phyloP scores from a whole-genome alignment of 2,113 vertebrate genomes.

The Chelonoidis abingdonii region DNA sequence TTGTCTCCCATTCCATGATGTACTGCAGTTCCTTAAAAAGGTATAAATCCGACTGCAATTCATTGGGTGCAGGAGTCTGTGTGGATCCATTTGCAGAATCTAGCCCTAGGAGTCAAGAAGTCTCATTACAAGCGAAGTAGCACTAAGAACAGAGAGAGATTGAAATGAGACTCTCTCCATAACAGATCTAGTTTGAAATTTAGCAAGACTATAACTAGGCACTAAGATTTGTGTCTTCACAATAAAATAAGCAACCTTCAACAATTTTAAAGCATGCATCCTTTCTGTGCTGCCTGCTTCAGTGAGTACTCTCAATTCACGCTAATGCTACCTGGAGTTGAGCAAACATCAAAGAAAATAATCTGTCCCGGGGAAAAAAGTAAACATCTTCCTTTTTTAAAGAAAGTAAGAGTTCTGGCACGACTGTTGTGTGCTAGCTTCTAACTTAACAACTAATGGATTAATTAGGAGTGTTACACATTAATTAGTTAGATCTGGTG shows the following conservation, averaged over 20 bases:
- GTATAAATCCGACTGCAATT: background rate
- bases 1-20: accelerated
- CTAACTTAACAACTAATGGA: background rate
- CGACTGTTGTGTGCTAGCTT: background rate
- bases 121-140: background rate
- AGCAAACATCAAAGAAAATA: background rate
- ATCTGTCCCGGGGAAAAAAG: background rate
- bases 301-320: constrained; percentile 14
- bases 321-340: background rate
- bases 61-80: background rate
- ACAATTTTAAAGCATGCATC: constrained; percentile 24
- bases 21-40: background rate
- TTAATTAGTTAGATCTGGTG: background rate
- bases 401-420: background rate
- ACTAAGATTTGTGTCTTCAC: background rate
- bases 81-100: background rate
- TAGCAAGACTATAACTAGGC: background rate
- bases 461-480: background rate
- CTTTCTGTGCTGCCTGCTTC: background rate
- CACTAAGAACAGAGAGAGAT: background rate
- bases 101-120: background rate
- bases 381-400: background rate
- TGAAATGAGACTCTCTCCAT: background rate
- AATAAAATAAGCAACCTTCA: background rate
- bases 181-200: background rate